phyloP scores from a whole-genome alignment of 2,113 vertebrate genomes.

The Pollimyrus isidori region DNA sequence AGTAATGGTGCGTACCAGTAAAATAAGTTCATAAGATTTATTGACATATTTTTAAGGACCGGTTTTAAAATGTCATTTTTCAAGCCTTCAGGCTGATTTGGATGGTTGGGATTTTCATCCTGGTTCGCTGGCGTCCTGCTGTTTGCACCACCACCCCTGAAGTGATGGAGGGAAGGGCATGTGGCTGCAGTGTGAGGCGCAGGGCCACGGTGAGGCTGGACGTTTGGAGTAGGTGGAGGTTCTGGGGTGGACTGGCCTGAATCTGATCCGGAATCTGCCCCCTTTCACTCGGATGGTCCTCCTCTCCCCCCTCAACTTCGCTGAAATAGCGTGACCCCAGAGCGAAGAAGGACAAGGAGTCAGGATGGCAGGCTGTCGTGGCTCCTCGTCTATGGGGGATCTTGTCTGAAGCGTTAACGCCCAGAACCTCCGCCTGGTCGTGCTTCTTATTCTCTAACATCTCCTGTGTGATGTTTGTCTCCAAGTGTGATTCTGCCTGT shows the following conservation, averaged over 20 bases:
- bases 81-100: not conserved
- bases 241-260: not conserved
- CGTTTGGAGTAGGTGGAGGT: not conserved
- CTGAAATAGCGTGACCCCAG: not conserved
- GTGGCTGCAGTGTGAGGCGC: not conserved
- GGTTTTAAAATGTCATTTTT: not conserved
- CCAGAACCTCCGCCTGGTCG: slow-evolving; percentile 4
- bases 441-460: not conserved
- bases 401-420: not conserved
- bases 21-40: slow-evolving; percentile 3
- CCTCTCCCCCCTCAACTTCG: not conserved
- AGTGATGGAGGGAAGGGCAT: not conserved
- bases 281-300: not conserved
- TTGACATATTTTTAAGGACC: not conserved
- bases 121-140: not conserved
- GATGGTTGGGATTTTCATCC: not conserved
- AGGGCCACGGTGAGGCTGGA: not conserved
- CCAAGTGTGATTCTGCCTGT: not conserved
- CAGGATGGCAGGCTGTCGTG: not conserved
- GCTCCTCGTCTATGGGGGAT: not conserved
- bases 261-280: not conserved
- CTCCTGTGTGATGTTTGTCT: not conserved
- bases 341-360: not conserved
- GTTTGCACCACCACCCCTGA: not conserved
- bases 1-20: not conserved